Conservation (phyloP, 92 coral and sea anemone genomes). For the Palythoa grandis region DNA sequence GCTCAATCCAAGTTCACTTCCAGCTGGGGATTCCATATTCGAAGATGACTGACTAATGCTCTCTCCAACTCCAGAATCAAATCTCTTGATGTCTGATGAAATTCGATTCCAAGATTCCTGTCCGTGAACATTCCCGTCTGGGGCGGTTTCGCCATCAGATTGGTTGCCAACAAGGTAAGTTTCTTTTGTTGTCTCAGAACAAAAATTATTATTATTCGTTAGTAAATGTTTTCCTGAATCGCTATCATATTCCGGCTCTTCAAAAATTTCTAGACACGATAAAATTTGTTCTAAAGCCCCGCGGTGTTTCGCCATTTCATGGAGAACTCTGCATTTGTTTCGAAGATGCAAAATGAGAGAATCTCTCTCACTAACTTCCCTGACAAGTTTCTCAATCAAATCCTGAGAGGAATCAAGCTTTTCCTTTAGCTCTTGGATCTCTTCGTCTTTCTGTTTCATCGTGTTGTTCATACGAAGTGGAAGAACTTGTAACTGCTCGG, state of each 20-base stretch:
- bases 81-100: slow-evolving; percentile 24
- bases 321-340: slow-evolving; percentile 87
- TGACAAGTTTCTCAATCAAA: slow-evolving; percentile 65
- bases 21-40: slow-evolving; percentile 21
- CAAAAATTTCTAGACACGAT: slow-evolving; percentile 80
- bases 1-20: slow-evolving; percentile 36
- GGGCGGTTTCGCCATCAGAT: slow-evolving; percentile 19
- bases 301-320: slow-evolving; percentile 87
- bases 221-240: not conserved
- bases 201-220: slow-evolving; percentile 16
- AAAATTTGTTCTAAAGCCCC: slow-evolving; percentile 91
- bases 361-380: slow-evolving; percentile 75
- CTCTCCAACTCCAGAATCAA: slow-evolving; percentile 32
- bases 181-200: slow-evolving; percentile 32
- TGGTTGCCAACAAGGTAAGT: slow-evolving; percentile 16
- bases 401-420: slow-evolving; percentile 60
- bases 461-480: slow-evolving; percentile 92
- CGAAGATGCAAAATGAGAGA: slow-evolving; percentile 68
- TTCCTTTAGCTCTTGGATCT: slow-evolving; percentile 70
- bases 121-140: not conserved
- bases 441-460: slow-evolving; percentile 85
- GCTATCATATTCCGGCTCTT: slow-evolving; percentile 65
- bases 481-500: slow-evolving; percentile 78
- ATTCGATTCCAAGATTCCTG: slow-evolving; percentile 17
- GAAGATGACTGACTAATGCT: slow-evolving; percentile 28